Evolutionary conservation across 2,113 vertebrate species (phyloP).

Genomic region (Eublepharis macularius): DNA sequence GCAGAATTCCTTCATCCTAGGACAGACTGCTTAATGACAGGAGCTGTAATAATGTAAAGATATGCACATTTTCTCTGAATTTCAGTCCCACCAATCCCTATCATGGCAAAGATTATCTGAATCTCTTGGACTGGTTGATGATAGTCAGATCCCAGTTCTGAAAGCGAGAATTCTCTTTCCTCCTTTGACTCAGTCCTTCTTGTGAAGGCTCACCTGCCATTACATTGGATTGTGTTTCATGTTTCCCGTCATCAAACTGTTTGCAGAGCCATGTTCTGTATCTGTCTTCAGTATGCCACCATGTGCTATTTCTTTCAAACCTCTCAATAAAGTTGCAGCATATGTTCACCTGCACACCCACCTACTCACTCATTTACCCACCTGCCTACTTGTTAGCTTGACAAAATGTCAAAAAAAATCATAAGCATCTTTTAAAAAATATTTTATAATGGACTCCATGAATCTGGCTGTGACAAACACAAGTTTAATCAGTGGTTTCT

Average conservation of each 20-base stretch:
- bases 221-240: conserved; percentile 36
- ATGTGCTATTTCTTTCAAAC: conserved; percentile 45
- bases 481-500: conserved; percentile 54
- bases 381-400: conserved; percentile 36
- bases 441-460: conserved; percentile 18
- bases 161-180: neutral
- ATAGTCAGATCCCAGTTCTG: neutral
- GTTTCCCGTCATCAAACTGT: conserved; percentile 46
- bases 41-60: neutral
- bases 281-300: conserved; percentile 14
- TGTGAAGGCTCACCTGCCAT: conserved; percentile 36
- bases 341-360: conserved; percentile 63
- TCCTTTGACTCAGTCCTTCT: conserved; percentile 18
- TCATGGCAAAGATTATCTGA: neutral
- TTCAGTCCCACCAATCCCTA: neutral
- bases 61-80: neutral
- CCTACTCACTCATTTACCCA: conserved; percentile 56
- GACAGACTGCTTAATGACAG: neutral
- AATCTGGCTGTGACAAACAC: conserved; percentile 49
- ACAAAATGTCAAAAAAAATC: conserved; percentile 59
- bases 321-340: conserved; percentile 51
- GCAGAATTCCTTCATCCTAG: neutral
- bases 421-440: conserved; percentile 52
- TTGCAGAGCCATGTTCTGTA: neutral
- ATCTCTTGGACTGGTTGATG: neutral